Base-by-base conservation (phyloP, 2,113 vertebrate species). In the Heptranchias perlo region DNA sequence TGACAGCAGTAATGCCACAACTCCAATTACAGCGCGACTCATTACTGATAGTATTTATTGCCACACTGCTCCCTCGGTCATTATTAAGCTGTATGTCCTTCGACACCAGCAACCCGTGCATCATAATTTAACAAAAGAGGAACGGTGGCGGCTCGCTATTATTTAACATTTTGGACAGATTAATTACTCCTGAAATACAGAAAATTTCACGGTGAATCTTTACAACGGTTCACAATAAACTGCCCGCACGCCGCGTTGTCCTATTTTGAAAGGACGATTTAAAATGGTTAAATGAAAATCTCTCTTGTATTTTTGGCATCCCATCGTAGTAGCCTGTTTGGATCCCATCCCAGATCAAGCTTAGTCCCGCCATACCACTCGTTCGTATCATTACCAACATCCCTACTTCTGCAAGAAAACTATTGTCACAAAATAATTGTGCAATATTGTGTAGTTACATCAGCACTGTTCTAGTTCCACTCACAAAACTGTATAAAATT, bases 1-100 rank as follows among this genome's bases (percentile, higher is more conserved):
- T 61, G 87, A 62, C 89, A 91, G 87, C 87, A 58, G 28, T 4
- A 91, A 91, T 93, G 89, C 58, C 58, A 62, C 89, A 93, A n/a
- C 31, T 62, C 89, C 89, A 62, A 11, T 93, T 1, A 58, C 87
- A 13, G 31, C 3, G 31, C 28, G 52, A 11, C 28, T 58, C 25
- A 54, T 11, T 13, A 52, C 86, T 89, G 0, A 89, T 86, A 23
- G 47, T 52, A 52, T 91, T 91, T 91, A 54, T 16, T 58, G 2
- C 52, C 5, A 31, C 16, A 5, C 28, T 16, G 28, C 28, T 35
- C 23, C 84, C 7, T 16, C 54, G 8, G 35, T 18, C 7, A 58
- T 54, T 1, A 61, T 91, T 31, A 35, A 31, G 52, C 52, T n/a
- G 87, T 31, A 8, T 8, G 18, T 47, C 87, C 86, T 54, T 91